Conservation (phyloP, 2,797 vertebrate genomes). For the Spheniscus humboldti region DNA sequence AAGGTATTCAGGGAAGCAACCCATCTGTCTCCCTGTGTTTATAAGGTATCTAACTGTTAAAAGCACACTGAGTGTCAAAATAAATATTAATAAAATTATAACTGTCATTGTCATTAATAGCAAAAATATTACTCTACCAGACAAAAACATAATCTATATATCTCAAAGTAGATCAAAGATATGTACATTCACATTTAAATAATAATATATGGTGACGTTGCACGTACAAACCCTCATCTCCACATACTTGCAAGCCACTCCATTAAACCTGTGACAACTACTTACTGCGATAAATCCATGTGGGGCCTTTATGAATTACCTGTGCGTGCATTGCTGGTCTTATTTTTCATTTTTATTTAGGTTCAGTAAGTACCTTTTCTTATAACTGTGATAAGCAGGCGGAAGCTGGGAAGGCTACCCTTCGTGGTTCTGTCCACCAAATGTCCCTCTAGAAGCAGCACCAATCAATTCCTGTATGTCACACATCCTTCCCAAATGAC, state of each 20-base stretch:
- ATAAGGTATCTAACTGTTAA: neutral
- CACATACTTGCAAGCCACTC: neutral
- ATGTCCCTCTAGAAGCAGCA: neutral
- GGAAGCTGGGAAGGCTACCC: neutral
- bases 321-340: neutral
- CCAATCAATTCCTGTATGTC: neutral
- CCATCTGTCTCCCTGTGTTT: neutral
- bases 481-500: neutral
- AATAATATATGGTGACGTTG: neutral
- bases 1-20: neutral
- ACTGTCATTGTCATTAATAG: neutral
- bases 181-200: neutral
- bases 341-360: neutral
- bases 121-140: neutral
- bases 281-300: neutral
- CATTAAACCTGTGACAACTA: neutral
- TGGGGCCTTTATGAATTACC: neutral
- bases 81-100: neutral
- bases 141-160: neutral
- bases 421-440: neutral
- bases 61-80: neutral
- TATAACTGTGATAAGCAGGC: neutral
- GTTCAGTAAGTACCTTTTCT: neutral
- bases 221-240: neutral
- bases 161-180: neutral